Evolutionary conservation across 1,140 invertebrate genomes (phyloP).

Genomic region (Drepana arcuata): DNA sequence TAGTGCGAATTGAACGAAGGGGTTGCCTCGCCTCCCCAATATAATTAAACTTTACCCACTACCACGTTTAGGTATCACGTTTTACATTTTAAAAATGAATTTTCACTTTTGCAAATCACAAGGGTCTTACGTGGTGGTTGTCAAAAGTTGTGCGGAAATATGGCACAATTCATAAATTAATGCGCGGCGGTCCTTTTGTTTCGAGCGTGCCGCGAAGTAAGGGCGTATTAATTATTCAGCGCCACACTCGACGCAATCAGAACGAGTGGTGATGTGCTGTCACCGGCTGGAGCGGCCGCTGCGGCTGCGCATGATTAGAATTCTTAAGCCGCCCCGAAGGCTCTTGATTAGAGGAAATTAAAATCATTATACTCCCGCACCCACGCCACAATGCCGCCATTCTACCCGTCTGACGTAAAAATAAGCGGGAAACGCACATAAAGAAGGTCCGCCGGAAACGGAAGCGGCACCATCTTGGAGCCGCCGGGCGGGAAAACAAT

Average conservation of each 20-base stretch:
- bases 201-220: conserved; percentile 53
- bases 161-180: conserved; percentile 48
- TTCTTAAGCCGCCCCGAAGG: conserved; percentile 66
- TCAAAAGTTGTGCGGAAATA: conserved; percentile 1
- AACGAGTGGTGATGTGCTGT: conserved; percentile 66
- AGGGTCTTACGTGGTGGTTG: conserved; percentile 9
- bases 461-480: conserved; percentile 70
- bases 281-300: conserved; percentile 8
- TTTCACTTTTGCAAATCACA: too few relatives aligned
- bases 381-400: conserved; percentile 44
- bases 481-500: conserved; percentile 70
- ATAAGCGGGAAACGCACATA: conserved; percentile 63
- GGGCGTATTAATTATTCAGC: conserved; percentile 69
- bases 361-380: conserved; percentile 64
- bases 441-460: conserved; percentile 65
- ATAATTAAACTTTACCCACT: conserved; percentile 50
- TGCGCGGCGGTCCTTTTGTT: conserved; percentile 47
- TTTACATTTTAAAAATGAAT: too few relatives aligned
- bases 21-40: conserved; percentile 33
- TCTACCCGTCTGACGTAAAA: conserved; percentile 55
- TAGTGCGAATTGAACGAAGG: conserved; percentile 54
- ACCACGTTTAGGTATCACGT: conserved; percentile 13
- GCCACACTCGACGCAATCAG: conserved; percentile 69
- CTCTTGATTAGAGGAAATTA: conserved; percentile 72
- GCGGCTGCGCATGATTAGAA: conserved; percentile 68